phyloP scores from a whole-genome alignment of 2,113 vertebrate genomes.

The Solea solea region DNA sequence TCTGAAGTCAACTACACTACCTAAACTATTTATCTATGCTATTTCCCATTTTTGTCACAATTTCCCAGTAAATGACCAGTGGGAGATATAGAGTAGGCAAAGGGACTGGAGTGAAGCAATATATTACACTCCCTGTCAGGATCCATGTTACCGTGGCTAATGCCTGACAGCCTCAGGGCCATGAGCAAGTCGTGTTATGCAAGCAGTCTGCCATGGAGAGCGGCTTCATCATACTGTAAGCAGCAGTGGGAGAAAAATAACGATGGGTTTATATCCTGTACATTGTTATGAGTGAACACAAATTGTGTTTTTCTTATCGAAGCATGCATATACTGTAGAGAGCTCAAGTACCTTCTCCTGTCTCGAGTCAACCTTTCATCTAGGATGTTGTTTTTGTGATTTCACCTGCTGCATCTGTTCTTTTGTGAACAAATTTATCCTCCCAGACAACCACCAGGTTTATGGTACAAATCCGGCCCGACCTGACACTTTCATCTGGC shows the following conservation, averaged over 20 bases:
- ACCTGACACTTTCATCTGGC: too few relatives aligned
- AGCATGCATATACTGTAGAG: too few relatives aligned
- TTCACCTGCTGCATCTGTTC: slow-evolving; percentile 3
- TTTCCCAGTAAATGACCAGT: slow-evolving; percentile 43
- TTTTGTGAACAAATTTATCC: background rate
- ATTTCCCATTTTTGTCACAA: slow-evolving; percentile 40
- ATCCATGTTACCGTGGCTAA: slow-evolving; percentile 52
- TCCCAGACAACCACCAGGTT: background rate
- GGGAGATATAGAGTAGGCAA: slow-evolving; percentile 13
- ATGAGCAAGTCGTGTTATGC: slow-evolving; percentile 33
- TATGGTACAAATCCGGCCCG: too few relatives aligned
- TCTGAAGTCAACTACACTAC: slow-evolving; percentile 23
- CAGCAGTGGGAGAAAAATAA: slow-evolving; percentile 8
- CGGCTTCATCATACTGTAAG: slow-evolving; percentile 48
- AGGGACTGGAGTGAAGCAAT: slow-evolving; percentile 46
- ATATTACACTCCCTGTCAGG: slow-evolving; percentile 59
- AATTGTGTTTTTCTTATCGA: slow-evolving; percentile 9
- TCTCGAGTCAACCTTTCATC: slow-evolving; percentile 7
- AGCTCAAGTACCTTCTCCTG: slow-evolving; percentile 7
- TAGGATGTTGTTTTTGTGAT: background rate
- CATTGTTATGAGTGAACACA: slow-evolving; percentile 36
- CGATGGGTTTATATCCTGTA: slow-evolving; percentile 43
- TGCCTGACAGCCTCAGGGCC: slow-evolving; percentile 34
- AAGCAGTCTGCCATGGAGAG: slow-evolving; percentile 37
- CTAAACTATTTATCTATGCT: slow-evolving; percentile 45